Evolutionary conservation across 2,113 vertebrate species (phyloP).

Genomic region (Petaurus breviceps): DNA sequence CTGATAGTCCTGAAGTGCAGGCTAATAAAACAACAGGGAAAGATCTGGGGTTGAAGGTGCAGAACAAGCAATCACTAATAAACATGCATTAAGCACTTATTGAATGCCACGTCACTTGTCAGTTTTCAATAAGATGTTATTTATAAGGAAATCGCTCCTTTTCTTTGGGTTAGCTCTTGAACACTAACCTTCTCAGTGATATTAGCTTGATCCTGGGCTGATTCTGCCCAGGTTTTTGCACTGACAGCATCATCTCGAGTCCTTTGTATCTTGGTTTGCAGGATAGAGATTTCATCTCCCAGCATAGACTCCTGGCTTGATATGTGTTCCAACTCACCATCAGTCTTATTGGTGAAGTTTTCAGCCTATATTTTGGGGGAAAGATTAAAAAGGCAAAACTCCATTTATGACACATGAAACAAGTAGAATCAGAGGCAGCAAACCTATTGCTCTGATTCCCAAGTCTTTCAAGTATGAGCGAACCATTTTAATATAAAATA

Average conservation of each 20-base stretch:
- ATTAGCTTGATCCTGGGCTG: conserved; percentile 67
- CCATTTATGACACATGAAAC: background rate
- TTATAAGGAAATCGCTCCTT: background rate
- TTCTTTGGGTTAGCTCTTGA: background rate
- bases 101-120: background rate
- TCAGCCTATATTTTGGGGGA: conserved; percentile 80
- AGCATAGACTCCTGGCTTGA: conserved; percentile 74
- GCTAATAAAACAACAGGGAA: background rate
- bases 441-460: background rate
- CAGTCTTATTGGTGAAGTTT: conserved; percentile 78
- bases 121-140: background rate
- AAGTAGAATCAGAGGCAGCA: background rate
- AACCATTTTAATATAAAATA: background rate
- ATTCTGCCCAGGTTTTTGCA: conserved; percentile 78
- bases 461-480: background rate
- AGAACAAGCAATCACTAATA: background rate
- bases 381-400: conserved; percentile 59
- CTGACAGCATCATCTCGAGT: conserved; percentile 78
- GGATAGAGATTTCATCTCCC: conserved; percentile 73
- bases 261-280: conserved; percentile 83
- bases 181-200: conserved; percentile 76
- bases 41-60: background rate
- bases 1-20: background rate
- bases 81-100: background rate
- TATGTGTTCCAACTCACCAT: conserved; percentile 66